phyloP scores from a whole-genome alignment of 1,140 invertebrate species.

The Ruditapes philippinarum region DNA sequence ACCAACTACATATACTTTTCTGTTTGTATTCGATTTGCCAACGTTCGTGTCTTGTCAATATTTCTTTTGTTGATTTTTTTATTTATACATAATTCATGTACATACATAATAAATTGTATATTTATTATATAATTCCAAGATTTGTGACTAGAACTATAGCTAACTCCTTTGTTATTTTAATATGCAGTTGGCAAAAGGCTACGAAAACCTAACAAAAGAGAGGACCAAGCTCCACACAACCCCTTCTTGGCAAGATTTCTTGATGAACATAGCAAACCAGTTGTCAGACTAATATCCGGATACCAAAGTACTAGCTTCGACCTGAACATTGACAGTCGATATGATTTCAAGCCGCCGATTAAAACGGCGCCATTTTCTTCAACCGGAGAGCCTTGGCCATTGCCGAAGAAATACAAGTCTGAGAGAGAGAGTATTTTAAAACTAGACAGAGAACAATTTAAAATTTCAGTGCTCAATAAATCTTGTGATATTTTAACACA shows the following conservation, averaged over 20 bases:
- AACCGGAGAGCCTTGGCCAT: constrained; percentile 57
- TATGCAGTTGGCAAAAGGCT: no score
- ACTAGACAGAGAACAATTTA: not conserved
- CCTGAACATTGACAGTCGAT: constrained; percentile 24
- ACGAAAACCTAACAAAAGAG: not conserved
- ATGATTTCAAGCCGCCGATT: constrained; percentile 40
- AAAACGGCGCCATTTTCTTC: constrained; percentile 43
- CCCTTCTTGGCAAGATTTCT: constrained; percentile 28
- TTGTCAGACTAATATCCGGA: not conserved
- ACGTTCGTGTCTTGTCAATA: no score
- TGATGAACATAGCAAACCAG: constrained; percentile 5
- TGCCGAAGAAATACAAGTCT: not conserved
- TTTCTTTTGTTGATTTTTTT: no score
- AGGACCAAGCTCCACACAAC: not conserved
- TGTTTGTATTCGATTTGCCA: no score
- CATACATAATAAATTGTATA: no score
- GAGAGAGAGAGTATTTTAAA: constrained; percentile 12
- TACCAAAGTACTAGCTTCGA: not conserved
- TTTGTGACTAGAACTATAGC: no score
- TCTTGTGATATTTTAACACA: constrained; percentile 43
- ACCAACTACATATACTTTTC: no score
- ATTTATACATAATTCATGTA: no score
- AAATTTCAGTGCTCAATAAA: not conserved
- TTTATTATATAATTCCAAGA: no score
- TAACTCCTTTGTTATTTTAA: no score